Evolutionary conservation across 2,888 invertebrate genomes (phyloP), one percentile per base, ranked within the genome.

Genomic region (Stegophylla sp.): DNA sequence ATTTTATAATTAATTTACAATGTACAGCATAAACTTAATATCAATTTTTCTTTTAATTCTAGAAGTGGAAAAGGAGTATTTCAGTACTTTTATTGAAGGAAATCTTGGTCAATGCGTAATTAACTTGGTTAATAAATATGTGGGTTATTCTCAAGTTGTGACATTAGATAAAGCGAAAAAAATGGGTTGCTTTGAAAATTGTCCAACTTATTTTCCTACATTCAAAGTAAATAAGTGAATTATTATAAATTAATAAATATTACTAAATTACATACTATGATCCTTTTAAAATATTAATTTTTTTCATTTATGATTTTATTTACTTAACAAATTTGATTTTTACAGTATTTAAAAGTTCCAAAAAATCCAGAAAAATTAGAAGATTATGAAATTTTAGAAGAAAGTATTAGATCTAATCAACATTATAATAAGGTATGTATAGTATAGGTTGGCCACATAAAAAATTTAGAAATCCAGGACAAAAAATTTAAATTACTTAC

Each of bases 61-160:
- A 85, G 85, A 85, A 64, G 84, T 82, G 0, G 77, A 83, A 76
- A 84, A 84, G 48, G 84, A 85, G 51, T 85, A 84, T 67, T 82
- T 41, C n/a, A 59, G 69, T 41, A 76, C 56, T 34, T 71, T 61
- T n/a, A 74, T 82, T 72, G 63, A 82, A 9, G 82, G 82, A 41
- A 53, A 66, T 23, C 59, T 82, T 13, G 82, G 82, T 13, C 72
- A 71, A 45, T 64, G 28, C 10, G 1, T 72, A 23, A 72, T 72
- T 72, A 72, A 43, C 9, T 4, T 72, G 26, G 56, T 72, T 26
- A 72, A 61, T 64, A 69, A 23, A 73, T 69, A 66, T 59, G 71
- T 1, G 64, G 81, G 66, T 59, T 61, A 71, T 48, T 75, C 81
- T n/a, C 72, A 74, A 48, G 75, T 82, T 75, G 74, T 83, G 1